phyloP scores from a whole-genome alignment of 2,113 vertebrate genomes.

The Sakesphorus luctuosus region DNA sequence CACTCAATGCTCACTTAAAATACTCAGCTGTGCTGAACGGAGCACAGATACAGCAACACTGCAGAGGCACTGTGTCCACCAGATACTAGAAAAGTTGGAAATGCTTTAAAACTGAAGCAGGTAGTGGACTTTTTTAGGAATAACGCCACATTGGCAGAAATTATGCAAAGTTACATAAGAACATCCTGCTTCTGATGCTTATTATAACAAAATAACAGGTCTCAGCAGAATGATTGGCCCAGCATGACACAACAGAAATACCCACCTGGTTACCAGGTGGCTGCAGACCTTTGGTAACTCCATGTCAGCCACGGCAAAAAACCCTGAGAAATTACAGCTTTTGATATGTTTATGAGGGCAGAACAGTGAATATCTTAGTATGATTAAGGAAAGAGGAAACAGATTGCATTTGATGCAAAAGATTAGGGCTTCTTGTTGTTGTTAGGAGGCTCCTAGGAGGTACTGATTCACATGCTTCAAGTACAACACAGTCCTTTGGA shows the following conservation, averaged over 20 bases:
- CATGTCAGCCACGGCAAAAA: neutral
- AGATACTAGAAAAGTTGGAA: neutral
- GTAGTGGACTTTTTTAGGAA: neutral
- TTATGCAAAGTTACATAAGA: neutral
- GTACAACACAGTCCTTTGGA: rapidly evolving
- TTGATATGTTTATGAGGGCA: neutral
- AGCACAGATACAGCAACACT: neutral
- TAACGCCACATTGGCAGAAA: neutral
- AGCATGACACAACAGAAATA: neutral
- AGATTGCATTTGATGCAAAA: neutral
- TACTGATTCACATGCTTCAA: neutral
- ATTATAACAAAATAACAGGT: slow-evolving; percentile 22
- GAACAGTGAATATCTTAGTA: neutral
- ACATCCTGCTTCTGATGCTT: neutral
- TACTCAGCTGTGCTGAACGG: neutral
- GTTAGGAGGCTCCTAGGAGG: neutral
- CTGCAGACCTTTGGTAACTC: neutral
- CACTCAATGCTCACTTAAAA: neutral
- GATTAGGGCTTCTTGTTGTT: neutral
- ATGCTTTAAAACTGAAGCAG: neutral
- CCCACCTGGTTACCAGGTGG: neutral
- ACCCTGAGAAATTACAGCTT: neutral
- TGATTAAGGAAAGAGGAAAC: neutral
- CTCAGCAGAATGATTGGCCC: neutral
- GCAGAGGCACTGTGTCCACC: neutral